Base-by-base conservation (phyloP, 2,113 vertebrate genomes). In the Neodontobutis hainanensis region DNA sequence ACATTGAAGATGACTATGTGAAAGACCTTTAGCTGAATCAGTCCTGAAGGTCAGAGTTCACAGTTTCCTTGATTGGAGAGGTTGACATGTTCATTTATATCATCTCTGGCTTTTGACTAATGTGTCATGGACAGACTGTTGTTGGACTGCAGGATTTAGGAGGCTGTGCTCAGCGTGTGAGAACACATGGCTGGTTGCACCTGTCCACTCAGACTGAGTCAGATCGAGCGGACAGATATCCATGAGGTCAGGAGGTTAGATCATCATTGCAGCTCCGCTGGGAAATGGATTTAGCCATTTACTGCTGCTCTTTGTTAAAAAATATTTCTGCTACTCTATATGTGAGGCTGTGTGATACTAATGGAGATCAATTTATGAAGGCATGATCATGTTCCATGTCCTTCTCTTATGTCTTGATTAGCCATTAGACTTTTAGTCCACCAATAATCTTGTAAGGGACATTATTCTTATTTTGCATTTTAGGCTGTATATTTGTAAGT, bases 241-340 rank as follows among this genome's bases (percentile, higher is more conserved):
- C 52, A 55, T 55, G 14, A 55, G 52, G 52, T 55, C 52, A 55
- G 3, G 51, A 38, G 52, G 52, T 55, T 55, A 55, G 32, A 55
- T 55, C 52, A 55, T 55, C 52, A 38, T 38, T 14, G 12, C 11
- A 2, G 34, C 14, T 38, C 14, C 7, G 32, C 32, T 55, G 52
- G 52, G 52, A 55, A 55, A 36, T 55, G 52, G 52, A 55, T 55
- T 55, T 55, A 8, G 52, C 52, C 52, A 38, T 55, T 55, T 38
- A 38, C 34, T n/a, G 34, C 14, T 3, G 12, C 52, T 36, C 52
- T 3, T 55, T 50, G 48, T 50, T 53, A 55, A 55, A 55, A 6
- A 55, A 55, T 36, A 9, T 14, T 9, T 27, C 12, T 36, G 34
- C 8, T n/a, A 38, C 34, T 55, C 36, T 38, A 8, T 55, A n/a